Base-by-base conservation (phyloP, 2,888 invertebrate genomes). In the Notocelia uddmanniana region DNA sequence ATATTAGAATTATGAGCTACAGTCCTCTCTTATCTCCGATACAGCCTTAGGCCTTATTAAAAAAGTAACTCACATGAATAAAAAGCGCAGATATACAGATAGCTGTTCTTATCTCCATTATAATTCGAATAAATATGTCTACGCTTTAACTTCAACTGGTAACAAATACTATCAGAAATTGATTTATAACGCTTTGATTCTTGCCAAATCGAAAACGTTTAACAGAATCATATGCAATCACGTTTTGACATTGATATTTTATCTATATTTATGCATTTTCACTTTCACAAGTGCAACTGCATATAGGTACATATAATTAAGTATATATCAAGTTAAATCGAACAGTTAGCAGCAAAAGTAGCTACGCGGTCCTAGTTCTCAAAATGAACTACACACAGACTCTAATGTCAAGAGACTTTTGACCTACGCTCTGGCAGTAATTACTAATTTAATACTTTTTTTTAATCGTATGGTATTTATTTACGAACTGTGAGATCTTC, bases 131-230 rank as follows among this genome's bases (percentile, higher is more conserved):
- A 45, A 45, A 60, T 45, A 21, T 58, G 21, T n/a, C 60, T 23
- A 60, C 9, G 60, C 45, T 23, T 60, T n/a, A 45, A 60, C 23
- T 11, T 0, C 45, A 26, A 60, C 60, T 60, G 23, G n/a, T 41
- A 3, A 23, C 8, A 11, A 26, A 23, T 26, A 26, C n/a, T 41
- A 45, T 18, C 10, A 45, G n/a, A n/a, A 10, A 3, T 26, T 26
- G 60, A 60, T 60, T 60, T 60, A 60, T 60, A 60, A 15, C 10
- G 45, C 45, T 8, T n/a, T 45, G n/a, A 0, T 60, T 60, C 60
- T 60, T 60, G 45, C 18, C n/a, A 45, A 45, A 60, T 21, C 23
- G 45, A 45, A 23, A 45, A 5, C 31, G n/a, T 60, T 60, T 23
- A 18, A 15, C 6, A 1, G 13, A 9, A 11, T 41, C 41, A 60